Evolutionary conservation across 2,113 vertebrate species (phyloP), one percentile per base, ranked within the genome.

Genomic region (Gallinago jamesoni): DNA sequence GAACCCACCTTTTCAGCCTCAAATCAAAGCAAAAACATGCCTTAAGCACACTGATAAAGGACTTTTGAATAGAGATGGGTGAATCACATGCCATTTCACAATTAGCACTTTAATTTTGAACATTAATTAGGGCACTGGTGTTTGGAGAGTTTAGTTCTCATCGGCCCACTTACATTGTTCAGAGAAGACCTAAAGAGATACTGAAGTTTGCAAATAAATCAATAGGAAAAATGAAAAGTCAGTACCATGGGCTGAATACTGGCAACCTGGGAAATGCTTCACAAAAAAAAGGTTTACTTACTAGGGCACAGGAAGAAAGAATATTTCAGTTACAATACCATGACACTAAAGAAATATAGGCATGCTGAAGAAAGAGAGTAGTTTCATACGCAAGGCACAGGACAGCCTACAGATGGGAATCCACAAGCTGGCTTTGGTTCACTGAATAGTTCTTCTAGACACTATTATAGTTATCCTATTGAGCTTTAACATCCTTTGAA

Each of bases 61-160:
- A 84, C 87, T 73, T 67, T 90, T 43, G 79, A 85, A n/a, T 8
- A 60, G 82, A 88, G 79, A 25, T 50, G 48, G 92, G n/a, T 50
- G 74, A 88, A 60, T 72, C 67, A 23, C 15, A 48, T 0, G 1
- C 43, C 47, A 17, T 83, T 57, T 88, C 80, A 69, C 80, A 91
- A 93, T 94, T 85, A 95, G 87, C 48, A 72, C 63, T 94, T 92
- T 50, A 67, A 85, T 96, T 90, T 23, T 67, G 87, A 57, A 27
- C 70, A 16, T 60, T 92, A 94, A 90, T 96, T 94, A 90, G 90
- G 76, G 64, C 67, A 0, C 80, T 75, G 72, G n/a, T 35, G 48
- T 72, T 79, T 10, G 57, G 87, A 91, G 84, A 91, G 76, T 93
- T 92, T 41, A 21, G 62, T 39, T 92, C 76, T 67, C 52, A 10